Conservation (phyloP, 2,113 vertebrate species). For the Scophthalmus maximus region DNA sequence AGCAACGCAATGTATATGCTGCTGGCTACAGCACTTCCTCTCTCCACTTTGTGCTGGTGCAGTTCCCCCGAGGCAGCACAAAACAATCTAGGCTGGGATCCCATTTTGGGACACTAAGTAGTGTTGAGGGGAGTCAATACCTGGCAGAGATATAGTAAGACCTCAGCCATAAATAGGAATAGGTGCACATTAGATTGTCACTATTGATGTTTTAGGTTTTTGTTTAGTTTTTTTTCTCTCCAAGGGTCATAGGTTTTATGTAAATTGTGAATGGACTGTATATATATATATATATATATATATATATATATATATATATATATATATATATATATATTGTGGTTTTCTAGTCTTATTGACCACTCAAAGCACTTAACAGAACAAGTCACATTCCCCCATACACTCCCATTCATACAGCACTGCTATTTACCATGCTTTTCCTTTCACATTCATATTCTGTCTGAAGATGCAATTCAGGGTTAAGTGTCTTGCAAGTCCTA, state of each 20-base stretch:
- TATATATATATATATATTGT: too few relatives aligned
- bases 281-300: too few relatives aligned
- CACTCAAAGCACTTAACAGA: too few relatives aligned
- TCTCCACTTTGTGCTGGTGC: constrained; percentile 38
- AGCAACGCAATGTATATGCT: neutral
- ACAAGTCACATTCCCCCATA: too few relatives aligned
- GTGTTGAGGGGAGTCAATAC: constrained; percentile 74
- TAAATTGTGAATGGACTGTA: too few relatives aligned
- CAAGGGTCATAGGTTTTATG: constrained; percentile 51
- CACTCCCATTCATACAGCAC: too few relatives aligned
- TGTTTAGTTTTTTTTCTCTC: constrained; percentile 28
- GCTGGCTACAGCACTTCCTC: constrained; percentile 46
- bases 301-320: too few relatives aligned
- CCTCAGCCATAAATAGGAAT: constrained; percentile 56
- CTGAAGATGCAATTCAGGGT: too few relatives aligned
- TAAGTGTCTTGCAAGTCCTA: too few relatives aligned
- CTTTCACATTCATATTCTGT: too few relatives aligned
- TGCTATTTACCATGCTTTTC: too few relatives aligned
- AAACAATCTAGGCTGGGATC: constrained; percentile 70
- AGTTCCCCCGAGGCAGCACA: constrained; percentile 60
- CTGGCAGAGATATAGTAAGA: constrained; percentile 69
- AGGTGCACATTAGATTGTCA: constrained; percentile 68
- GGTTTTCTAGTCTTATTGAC: too few relatives aligned
- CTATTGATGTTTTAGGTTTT: constrained; percentile 47
- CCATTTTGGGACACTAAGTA: constrained; percentile 72